Evolutionary conservation across 2,113 vertebrate species (phyloP), one percentile per base, ranked within the genome.

Genomic region (Carassius gibelio): DNA sequence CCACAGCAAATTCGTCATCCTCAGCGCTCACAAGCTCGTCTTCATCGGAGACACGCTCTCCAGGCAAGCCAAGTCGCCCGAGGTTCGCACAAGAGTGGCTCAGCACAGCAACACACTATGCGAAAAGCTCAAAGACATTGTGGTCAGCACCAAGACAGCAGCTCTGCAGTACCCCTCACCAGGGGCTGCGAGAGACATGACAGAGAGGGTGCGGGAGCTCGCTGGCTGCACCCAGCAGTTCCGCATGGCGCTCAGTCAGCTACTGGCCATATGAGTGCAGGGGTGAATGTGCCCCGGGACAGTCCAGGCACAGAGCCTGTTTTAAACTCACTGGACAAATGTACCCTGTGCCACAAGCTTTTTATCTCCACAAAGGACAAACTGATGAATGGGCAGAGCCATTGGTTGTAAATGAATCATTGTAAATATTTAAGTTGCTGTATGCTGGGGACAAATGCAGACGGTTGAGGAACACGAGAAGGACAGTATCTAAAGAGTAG

Each of bases 1-100:
- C 0, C 98, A 99, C 94, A 98, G 97, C 96, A 99, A 99, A 88
- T 98, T 99, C 0, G 96, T 99, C 93, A 99, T 99, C 91, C 96
- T 99, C 86, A 99, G 97, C 0, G 97, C 97, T 3, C 97, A 99
- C 93, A 99, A 98, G 96, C 94, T 99, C 1, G 97, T 99, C 55
- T 99, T 99, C 93, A 99, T 99, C 0, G 98, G 98, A 3, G 98
- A 99, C 95, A 99, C 98, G 0, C 92, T 99, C 86, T 98, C 98
- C 0, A 96, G 98, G 50, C 97, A 99, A 92, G 97, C 97, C 89
- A 96, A 96, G 93, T 95, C 96, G 0, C 95, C 96, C 0, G 97
- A 98, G 0, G 93, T 99, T 55, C 95, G 97, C 82, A 95, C 96
- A 75, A 95, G 95, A 76, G 96, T 98, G 89, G 96, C 97, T 11